Evolutionary conservation across 1,140 invertebrate species (phyloP).

Genomic region (Drosophila virilis): DNA sequence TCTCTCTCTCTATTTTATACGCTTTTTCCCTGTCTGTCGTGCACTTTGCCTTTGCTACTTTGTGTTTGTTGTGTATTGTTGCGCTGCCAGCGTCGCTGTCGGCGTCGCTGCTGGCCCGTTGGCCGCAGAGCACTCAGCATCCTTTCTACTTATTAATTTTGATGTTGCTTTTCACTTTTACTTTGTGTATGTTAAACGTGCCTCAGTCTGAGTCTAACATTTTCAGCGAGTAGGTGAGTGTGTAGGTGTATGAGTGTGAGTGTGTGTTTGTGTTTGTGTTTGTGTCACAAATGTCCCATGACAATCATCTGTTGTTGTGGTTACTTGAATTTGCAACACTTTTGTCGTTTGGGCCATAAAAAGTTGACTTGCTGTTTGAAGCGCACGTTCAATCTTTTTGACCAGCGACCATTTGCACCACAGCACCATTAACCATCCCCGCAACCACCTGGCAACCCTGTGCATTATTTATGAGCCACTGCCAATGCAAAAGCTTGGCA

Average conservation of each 20-base stretch:
- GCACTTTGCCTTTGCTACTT: constrained; percentile 38
- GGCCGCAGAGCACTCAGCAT: constrained; percentile 59
- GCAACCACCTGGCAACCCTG: constrained; percentile 31
- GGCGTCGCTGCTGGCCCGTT: constrained; percentile 15
- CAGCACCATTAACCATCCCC: constrained; percentile 6
- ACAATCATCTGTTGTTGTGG: constrained; percentile 44
- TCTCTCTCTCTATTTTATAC: background rate
- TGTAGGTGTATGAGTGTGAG: constrained; percentile 11
- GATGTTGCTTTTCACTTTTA: constrained; percentile 82
- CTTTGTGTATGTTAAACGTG: constrained; percentile 77
- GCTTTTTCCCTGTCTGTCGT: constrained; percentile 22
- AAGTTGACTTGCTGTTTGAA: constrained; percentile 37
- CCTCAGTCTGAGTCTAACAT: constrained; percentile 20
- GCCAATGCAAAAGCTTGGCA: constrained; percentile 52
- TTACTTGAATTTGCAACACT: constrained; percentile 23
- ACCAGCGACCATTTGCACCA: constrained; percentile 21
- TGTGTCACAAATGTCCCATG: constrained; percentile 24
- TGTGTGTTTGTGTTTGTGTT: background rate
- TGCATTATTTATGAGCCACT: constrained; percentile 70
- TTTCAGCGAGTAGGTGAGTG: constrained; percentile 7
- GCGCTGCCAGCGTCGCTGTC: constrained; percentile 38
- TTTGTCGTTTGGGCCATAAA: constrained; percentile 29
- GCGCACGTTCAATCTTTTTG: constrained; percentile 26
- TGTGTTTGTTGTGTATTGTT: constrained; percentile 38
- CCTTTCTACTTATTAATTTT: constrained; percentile 82